Conservation (phyloP, 2,888 invertebrate species). For the Calephelis perditalis region DNA sequence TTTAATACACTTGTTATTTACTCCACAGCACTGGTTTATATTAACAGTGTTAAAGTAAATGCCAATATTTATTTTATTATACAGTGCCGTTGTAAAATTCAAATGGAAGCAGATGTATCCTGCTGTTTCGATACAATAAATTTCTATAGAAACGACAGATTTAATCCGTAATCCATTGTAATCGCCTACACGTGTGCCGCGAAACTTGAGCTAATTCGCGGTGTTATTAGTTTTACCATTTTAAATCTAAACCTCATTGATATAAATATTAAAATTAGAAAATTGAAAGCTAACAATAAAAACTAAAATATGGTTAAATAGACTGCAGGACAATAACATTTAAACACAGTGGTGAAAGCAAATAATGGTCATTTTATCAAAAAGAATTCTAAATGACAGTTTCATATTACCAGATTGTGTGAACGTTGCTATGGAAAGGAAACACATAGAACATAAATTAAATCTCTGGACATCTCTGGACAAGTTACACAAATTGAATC, state of each 20-base stretch:
- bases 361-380: no score
- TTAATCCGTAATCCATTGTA: conserved; percentile 30
- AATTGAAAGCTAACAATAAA: no score
- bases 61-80: conserved; percentile 1
- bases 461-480: no score
- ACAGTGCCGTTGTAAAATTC: background rate
- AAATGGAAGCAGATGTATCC: conserved; percentile 2
- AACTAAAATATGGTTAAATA: no score
- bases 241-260: background rate
- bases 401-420: no score
- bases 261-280: background rate
- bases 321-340: no score
- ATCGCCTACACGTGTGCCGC: conserved; percentile 29
- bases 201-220: conserved; percentile 24
- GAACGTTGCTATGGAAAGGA: no score
- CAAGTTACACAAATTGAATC: no score
- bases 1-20: background rate
- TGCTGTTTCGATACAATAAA: conserved; percentile 29
- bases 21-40: background rate
- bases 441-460: no score
- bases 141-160: conserved; percentile 27
- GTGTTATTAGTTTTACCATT: conserved; percentile 6
- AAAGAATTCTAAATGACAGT: no score
- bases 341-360: no score
- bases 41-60: background rate